Percentiles rank a stretch among this genome's conserved stretches.
phyloP scores from a whole-genome alignment of 2,797 vertebrate genomes.

The Peromyscus nudipes region DNA sequence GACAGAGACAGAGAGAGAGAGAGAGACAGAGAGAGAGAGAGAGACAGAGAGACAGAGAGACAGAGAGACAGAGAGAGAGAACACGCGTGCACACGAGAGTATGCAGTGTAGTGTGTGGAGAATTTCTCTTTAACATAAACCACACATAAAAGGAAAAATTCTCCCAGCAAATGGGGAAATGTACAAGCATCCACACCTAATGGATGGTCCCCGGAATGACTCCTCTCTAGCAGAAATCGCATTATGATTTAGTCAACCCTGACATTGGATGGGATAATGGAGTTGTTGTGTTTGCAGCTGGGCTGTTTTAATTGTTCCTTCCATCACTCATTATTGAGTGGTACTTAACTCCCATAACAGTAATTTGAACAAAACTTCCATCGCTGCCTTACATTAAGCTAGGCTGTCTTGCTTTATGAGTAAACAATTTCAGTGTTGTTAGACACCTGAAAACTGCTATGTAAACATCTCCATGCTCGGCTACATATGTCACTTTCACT shows the following conservation, averaged over 20 bases:
- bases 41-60: too few relatives aligned
- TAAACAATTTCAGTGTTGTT: conserved; percentile 82
- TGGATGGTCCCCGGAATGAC: conserved; percentile 20
- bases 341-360: conserved; percentile 80
- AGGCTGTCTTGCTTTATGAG: conserved; percentile 76
- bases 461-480: conserved; percentile 83
- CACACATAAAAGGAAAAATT: background rate
- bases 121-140: conserved; percentile 20
- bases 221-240: conserved; percentile 72
- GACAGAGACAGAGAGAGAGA: too few relatives aligned
- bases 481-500: conserved; percentile 82
- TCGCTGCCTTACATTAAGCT: conserved; percentile 75
- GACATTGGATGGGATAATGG: conserved; percentile 79
- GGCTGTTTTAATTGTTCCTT: conserved; percentile 75
- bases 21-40: too few relatives aligned
- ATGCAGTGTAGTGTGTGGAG: background rate
- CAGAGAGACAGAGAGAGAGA: too few relatives aligned
- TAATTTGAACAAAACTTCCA: conserved; percentile 83
- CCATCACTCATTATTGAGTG: conserved; percentile 78
- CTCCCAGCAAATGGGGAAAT: conserved; percentile 39
- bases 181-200: background rate
- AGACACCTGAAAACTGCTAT: conserved; percentile 82
- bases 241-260: conserved; percentile 75
- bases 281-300: conserved; percentile 83
- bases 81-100: background rate